These are phyloP conservation scores for Agonum fuliginosum DNA, from an alignment of 2,888 invertebrate genomes.

Conservation along the genomic window DNA sequence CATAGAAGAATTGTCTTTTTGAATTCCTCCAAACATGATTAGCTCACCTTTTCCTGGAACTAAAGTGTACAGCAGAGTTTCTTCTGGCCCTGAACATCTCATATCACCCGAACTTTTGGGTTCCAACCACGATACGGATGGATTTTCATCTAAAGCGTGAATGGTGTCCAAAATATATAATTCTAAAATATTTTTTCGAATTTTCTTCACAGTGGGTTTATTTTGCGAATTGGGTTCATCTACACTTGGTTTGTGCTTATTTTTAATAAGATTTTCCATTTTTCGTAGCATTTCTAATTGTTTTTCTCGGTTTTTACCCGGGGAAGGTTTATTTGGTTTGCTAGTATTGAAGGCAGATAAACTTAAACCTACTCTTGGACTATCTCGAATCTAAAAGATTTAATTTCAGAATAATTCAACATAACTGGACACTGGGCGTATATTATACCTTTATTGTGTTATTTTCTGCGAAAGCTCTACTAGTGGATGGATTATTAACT, in stretches of 20 bases:
- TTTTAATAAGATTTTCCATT: conserved; percentile 73
- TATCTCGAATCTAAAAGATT: conserved; percentile 63
- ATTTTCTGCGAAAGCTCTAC: conserved; percentile 39
- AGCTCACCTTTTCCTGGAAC: conserved; percentile 93
- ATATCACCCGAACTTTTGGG: conserved; percentile 76
- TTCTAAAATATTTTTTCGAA: conserved; percentile 73
- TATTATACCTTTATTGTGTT: conserved; percentile 39
- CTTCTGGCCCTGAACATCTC: conserved; percentile 85
- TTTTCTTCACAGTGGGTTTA: conserved; percentile 62
- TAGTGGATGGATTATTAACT: conserved; percentile 52
- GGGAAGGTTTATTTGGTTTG: conserved; percentile 60
- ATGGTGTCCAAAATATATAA: conserved; percentile 92
- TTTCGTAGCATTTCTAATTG: conserved; percentile 79
- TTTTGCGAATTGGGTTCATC: conserved; percentile 62
- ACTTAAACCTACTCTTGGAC: conserved; percentile 65
- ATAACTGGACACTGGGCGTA: neutral
- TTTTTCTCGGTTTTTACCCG: conserved; percentile 74
- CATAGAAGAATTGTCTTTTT: conserved; percentile 82
- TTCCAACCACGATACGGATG: conserved; percentile 81
- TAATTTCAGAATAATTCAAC: conserved; percentile 41
- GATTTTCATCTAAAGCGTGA: conserved; percentile 80
- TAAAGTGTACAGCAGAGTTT: conserved; percentile 92
- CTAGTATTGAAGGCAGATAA: conserved; percentile 76
- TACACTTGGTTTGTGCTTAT: conserved; percentile 67
- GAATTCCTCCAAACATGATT: conserved; percentile 97